These are phyloP conservation scores for Coryphaenoides rupestris DNA, from an alignment of 2,113 vertebrate species.

Conservation along the genomic window DNA sequence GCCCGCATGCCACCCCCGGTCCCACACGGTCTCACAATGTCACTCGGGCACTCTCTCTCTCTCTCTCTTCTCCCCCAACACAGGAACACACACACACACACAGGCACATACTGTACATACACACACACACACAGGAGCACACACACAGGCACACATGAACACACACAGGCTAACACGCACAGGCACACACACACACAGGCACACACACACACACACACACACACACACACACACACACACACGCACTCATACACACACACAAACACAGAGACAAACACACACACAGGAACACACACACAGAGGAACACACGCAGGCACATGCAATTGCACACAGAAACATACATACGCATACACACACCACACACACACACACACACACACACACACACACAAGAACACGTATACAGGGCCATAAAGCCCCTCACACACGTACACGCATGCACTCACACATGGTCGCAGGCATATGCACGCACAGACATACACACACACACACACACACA, in stretches of 20 bases:
- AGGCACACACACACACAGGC: background rate
- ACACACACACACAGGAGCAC: background rate
- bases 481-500: background rate
- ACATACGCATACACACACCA: background rate
- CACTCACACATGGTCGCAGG: slow-evolving; percentile 9
- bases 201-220: background rate
- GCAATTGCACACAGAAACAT: background rate
- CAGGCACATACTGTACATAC: background rate
- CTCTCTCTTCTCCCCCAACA: no score
- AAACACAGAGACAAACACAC: background rate
- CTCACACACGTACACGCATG: background rate
- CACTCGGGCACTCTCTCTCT: no score
- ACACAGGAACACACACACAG: background rate
- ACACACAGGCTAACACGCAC: background rate
- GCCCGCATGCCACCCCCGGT: no score
- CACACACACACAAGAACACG: background rate
- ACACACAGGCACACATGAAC: background rate
- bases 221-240: background rate
- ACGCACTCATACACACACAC: background rate
- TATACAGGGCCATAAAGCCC: background rate
- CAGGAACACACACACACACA: background rate
- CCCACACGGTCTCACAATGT: no score
- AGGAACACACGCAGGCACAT: no score
- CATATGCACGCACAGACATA: slow-evolving; percentile 15
- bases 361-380: background rate